Base-by-base conservation (phyloP, 1,140 invertebrate species). In the Drosophila azteca region DNA sequence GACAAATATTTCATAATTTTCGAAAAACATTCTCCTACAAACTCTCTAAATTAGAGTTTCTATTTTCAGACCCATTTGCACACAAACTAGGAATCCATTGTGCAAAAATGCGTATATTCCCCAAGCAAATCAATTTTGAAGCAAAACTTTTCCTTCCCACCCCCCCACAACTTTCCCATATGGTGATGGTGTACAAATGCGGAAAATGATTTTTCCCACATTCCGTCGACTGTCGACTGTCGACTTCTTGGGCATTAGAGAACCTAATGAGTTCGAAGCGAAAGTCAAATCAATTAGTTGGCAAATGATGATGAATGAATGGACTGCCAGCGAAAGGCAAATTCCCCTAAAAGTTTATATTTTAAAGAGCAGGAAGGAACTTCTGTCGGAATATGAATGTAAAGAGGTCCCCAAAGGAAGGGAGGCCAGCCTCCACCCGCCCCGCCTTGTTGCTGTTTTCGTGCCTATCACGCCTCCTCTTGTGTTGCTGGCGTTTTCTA, bases 281-380 rank as follows among this genome's bases (percentile, higher is more conserved):
- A 64, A 78, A 72, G 52, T 74, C 68, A 67, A 69, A 69, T 68
- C 63, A 72, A 79, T 73, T 73, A 54, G 70, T 59, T 48, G 20
- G 52, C 20, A 73, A 79, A 79, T 66, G 62, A 79, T 79, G 77
- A 79, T 74, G 71, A 57, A 79, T 69, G 68, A 26, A 66, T 43
- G 8, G 29, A 49, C 31, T 11, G 31, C 31, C 31, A 24, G 20
- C 39, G 20, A 45, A 53, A 46, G 11, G n/a, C 11, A 39, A 31
- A 46, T 58, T 79, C 63, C 49, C 51, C 44, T 43, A 50, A 66
- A 73, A 67, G 29, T 67, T 50, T 51, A 53, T 13, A 24, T 17
- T 67, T 78, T 72, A 78, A 78, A 72, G 62, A 48, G 57, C 44
- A 58, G 66, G 26, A 68, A 69, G 66, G 11, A 57, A 44, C 24